Evolutionary conservation across 2,113 vertebrate genomes (phyloP).

Genomic region (Crotalus helleri): DNA sequence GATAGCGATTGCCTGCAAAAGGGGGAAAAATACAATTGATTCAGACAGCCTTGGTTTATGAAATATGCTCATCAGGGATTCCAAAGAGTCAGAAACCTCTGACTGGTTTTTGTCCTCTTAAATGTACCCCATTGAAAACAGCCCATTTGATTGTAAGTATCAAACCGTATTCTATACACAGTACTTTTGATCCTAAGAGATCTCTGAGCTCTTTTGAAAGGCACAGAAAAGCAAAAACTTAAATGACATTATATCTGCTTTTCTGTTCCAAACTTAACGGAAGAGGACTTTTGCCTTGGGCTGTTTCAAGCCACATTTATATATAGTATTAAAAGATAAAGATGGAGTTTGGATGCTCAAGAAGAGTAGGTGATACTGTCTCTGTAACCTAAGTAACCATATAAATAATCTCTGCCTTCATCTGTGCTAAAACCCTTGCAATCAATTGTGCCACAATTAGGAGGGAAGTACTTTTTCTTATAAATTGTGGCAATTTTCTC

Average conservation of each 20-base stretch:
- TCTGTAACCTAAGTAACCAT: background rate
- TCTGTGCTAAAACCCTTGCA: background rate
- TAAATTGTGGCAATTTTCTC: background rate
- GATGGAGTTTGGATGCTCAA: background rate
- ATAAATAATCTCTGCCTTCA: no score
- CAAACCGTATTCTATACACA: constrained; percentile 63
- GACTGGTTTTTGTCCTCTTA: constrained; percentile 69
- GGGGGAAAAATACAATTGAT: constrained; percentile 59
- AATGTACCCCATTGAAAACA: constrained; percentile 66
- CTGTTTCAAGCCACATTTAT: background rate
- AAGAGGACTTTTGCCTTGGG: background rate
- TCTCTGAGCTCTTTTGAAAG: constrained; percentile 66
- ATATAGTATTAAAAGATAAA: background rate
- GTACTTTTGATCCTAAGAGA: constrained; percentile 65
- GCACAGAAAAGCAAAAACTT: constrained; percentile 46
- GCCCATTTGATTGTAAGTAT: constrained; percentile 55
- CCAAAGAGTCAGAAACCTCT: constrained; percentile 65
- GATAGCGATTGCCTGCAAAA: constrained; percentile 84
- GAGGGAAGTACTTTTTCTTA: background rate
- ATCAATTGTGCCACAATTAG: background rate
- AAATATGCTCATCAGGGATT: constrained; percentile 65
- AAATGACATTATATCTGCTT: constrained; percentile 15
- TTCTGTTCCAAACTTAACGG: constrained; percentile 19
- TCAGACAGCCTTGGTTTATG: constrained; percentile 66
- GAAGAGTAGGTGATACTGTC: background rate